A percentile compares a stretch with the other conserved stretches of the same genome.
These are phyloP conservation scores for Euspilapteryx auroguttella DNA, from an alignment of 2,888 invertebrate genomes.

Conservation along the genomic window DNA sequence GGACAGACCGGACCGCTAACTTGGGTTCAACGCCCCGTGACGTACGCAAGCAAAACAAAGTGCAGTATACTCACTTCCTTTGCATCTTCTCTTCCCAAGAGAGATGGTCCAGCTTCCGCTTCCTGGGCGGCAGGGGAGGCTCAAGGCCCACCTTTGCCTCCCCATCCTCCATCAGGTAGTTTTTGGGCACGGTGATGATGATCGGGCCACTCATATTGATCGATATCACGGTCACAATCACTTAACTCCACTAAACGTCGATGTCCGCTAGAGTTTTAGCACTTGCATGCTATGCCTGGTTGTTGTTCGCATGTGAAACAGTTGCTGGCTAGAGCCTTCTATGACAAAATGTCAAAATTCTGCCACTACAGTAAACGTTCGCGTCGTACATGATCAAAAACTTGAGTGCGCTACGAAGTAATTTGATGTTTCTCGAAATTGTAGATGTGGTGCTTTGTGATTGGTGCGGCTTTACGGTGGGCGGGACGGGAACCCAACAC, in stretches of 20 bases:
- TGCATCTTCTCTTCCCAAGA: slow-evolving; percentile 87
- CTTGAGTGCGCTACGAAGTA: slow-evolving; percentile 19
- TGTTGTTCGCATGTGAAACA: slow-evolving; percentile 13
- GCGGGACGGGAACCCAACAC: slow-evolving; percentile 13
- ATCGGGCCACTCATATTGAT: slow-evolving; percentile 49
- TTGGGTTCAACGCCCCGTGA: slow-evolving; percentile 8
- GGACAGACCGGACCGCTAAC: slow-evolving; percentile 10
- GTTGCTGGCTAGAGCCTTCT: slow-evolving; percentile 24
- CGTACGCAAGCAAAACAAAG: slow-evolving; percentile 20
- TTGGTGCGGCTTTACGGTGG: slow-evolving; percentile 24
- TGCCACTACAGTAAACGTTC: slow-evolving; percentile 17
- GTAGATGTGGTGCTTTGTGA: slow-evolving; percentile 34
- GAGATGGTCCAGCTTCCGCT: slow-evolving; percentile 80
- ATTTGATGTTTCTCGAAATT: slow-evolving; percentile 20
- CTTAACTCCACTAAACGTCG: slow-evolving; percentile 15
- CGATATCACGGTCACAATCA: slow-evolving; percentile 8
- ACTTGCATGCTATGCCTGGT: slow-evolving; percentile 25
- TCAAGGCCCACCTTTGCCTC: slow-evolving; percentile 28
- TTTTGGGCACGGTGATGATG: slow-evolving; percentile 52
- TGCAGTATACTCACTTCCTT: slow-evolving; percentile 69
- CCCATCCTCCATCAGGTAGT: slow-evolving; percentile 38
- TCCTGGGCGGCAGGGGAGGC: slow-evolving; percentile 43
- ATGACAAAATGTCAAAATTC: slow-evolving; percentile 10
- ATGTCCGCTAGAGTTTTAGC: slow-evolving; percentile 15
- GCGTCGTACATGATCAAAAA: slow-evolving; percentile 41